Evolutionary conservation across 1,140 invertebrate species (phyloP).

Genomic region (Octopus sinensis): DNA sequence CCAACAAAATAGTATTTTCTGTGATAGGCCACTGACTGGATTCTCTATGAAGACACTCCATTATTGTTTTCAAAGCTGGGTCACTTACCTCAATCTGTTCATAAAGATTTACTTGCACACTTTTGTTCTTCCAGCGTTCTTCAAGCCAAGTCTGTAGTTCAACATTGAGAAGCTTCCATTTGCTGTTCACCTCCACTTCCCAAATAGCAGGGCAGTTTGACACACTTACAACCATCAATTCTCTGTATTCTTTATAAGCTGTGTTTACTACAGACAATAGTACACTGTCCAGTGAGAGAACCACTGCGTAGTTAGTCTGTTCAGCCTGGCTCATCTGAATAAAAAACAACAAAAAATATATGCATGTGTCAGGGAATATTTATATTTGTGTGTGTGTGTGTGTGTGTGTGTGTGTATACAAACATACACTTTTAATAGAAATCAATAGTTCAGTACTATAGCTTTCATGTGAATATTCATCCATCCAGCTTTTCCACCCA

Average conservation of each 20-base stretch:
- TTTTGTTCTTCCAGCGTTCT: conserved; percentile 71
- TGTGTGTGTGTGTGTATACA: too few species aligned
- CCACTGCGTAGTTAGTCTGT: conserved; percentile 68
- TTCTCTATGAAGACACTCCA: too few species aligned
- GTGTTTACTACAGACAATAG: conserved; percentile 66
- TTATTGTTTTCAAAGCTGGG: too few species aligned
- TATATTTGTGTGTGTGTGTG: too few species aligned
- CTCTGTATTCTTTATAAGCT: conserved; percentile 47
- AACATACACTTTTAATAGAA: too few species aligned
- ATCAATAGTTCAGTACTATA: too few species aligned
- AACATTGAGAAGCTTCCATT: conserved; percentile 73
- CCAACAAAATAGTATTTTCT: too few species aligned
- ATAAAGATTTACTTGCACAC: conserved; percentile 72
- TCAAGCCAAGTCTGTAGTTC: conserved; percentile 78
- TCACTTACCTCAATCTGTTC: conserved; percentile 61
- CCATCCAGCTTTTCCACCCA: too few species aligned
- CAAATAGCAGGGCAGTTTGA: conserved; percentile 71
- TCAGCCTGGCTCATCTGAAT: conserved; percentile 68
- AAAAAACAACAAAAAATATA: not conserved
- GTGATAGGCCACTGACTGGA: too few species aligned
- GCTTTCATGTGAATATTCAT: too few species aligned
- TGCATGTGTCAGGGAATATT: too few species aligned
- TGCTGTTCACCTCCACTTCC: conserved; percentile 75
- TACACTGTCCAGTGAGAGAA: conserved; percentile 70
- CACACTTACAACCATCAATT: conserved; percentile 69